Evolutionary conservation across 2,888 invertebrate species (phyloP), one percentile per base, ranked within the genome.

Genomic region (Morinoia aosen): DNA sequence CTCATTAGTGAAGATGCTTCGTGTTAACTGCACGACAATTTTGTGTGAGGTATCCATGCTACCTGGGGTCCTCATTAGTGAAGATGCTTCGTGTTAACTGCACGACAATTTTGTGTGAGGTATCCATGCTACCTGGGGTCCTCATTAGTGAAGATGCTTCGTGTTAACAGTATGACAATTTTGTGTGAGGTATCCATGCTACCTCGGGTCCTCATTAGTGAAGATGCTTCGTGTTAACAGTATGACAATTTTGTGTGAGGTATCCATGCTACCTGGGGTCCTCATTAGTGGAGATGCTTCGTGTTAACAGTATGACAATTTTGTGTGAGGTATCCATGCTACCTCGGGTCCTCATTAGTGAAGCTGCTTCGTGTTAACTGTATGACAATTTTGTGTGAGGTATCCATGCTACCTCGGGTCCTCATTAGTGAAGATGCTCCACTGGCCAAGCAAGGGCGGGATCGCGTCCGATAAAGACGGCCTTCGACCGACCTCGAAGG

Each of bases 1-100:
- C 76, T 76, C 76, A 76, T 76, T 76, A 76, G 76, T 76, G 76
- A 76, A 76, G 76, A 76, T 76, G 76, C 76, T 76, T 33, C 76
- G n/a, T n/a, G n/a, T 76, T 76, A 76, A 48, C 76, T 33, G 2
- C 76, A 33, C 76, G 33, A 76, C 76, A 10, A 33, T 33, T 76
- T 76, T 8, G 25, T 25, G 19, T 33, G 76, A 33, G 25, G 76
- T 33, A 8, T 76, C 76, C 76, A 33, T 33, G 76, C 33, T 76
- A 10, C 76, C 19, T 76, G 14, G 8, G 76, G 25, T 76, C 33
- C 76, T 76, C 76, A 76, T 76, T 76, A 76, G 76, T 76, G 76
- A 76, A 76, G 76, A 76, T 76, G 76, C 76, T 76, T 33, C 76
- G 2, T 48, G 48, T 48, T 48, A 48, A 48, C 48, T 48, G 3